phyloP scores from a whole-genome alignment of 2,888 invertebrate species.

The Chymomyza fuscimana region DNA sequence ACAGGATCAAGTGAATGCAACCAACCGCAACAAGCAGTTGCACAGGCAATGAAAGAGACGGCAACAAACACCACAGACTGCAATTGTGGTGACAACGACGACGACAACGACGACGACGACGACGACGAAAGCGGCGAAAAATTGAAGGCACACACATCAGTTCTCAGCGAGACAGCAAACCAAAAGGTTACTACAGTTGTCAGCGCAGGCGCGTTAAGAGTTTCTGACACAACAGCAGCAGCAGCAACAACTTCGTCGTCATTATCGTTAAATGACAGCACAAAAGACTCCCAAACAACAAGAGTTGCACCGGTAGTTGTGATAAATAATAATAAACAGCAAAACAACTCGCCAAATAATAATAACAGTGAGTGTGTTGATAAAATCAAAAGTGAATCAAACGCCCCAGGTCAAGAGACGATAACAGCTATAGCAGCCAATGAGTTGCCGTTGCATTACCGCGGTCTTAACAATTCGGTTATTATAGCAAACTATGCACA shows the following conservation, averaged over 20 bases:
- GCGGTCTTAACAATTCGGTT: constrained; percentile 77
- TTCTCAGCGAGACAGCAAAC: constrained; percentile 78
- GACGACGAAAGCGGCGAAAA: constrained; percentile 18
- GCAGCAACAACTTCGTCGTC: constrained; percentile 18
- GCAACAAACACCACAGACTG: constrained; percentile 34
- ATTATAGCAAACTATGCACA: constrained; percentile 74
- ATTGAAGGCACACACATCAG: constrained; percentile 75
- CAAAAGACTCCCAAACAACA: constrained; percentile 37
- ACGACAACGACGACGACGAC: constrained; percentile 31
- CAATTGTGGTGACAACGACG: constrained; percentile 31
- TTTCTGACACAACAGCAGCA: constrained; percentile 33
- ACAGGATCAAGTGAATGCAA: constrained; percentile 37
- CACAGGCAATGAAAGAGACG: constrained; percentile 47
- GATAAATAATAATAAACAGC: constrained; percentile 60
- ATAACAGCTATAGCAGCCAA: constrained; percentile 20
- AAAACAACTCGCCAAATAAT: constrained; percentile 43
- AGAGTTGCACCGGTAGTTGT: constrained; percentile 54
- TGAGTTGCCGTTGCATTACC: constrained; percentile 74
- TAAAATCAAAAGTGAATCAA: constrained; percentile 63
- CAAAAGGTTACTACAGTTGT: constrained; percentile 65
- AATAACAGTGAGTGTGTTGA: constrained; percentile 63
- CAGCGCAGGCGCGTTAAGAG: constrained; percentile 23
- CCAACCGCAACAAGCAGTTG: constrained; percentile 16
- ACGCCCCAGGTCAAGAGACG: constrained; percentile 40
- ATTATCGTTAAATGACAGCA: constrained; percentile 27